Base-by-base conservation (phyloP, 1,140 invertebrate genomes). In the Agrypnia vestita region DNA sequence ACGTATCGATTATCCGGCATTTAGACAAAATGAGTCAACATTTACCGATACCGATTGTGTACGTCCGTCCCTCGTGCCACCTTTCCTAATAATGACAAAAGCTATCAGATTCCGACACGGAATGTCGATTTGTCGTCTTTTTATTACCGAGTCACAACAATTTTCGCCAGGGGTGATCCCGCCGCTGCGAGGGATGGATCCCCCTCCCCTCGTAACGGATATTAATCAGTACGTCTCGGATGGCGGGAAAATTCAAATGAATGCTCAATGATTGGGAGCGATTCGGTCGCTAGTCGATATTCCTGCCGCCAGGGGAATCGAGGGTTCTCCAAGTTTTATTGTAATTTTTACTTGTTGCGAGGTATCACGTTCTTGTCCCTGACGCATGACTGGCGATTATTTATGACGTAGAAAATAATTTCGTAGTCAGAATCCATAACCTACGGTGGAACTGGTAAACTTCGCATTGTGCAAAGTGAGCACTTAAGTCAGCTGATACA, bases 221-320 rank as follows among this genome's bases (percentile, higher is more conserved):
- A 76, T 76, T 76, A 76, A 76, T 76, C 74, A 76, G 44, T 55
- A 19, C 43, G 46, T 19, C 59, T 76, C 74, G 21, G 56, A 76
- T 49, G 74, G 47, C 55, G 59, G 25, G 59, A 76, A 76, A 74
- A 76, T 35, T 76, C 74, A 62, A 76, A 76, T 76, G 47, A 76
- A 62, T 76, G 74, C 53, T 76, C 47, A 56, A 61, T 76, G 74
- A 76, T 76, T 76, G 74, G 43, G 56, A 62, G 43, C 56, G 44
- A 62, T 76, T 76, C 61, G 51, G 67, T 47, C 13, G 67, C 43
- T 55, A n/a, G 67, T 49, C 51, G 43, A 49, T 51, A 47, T 47
- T 51, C 19, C 44, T 47, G 1, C 51, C 51, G 1, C 67, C 17
- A 10, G n/a, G 44, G 67, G 11, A 11, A 15, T 11, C 44, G 35